Conservation (phyloP, 2,113 vertebrate species). For the Willisornis vidua region DNA sequence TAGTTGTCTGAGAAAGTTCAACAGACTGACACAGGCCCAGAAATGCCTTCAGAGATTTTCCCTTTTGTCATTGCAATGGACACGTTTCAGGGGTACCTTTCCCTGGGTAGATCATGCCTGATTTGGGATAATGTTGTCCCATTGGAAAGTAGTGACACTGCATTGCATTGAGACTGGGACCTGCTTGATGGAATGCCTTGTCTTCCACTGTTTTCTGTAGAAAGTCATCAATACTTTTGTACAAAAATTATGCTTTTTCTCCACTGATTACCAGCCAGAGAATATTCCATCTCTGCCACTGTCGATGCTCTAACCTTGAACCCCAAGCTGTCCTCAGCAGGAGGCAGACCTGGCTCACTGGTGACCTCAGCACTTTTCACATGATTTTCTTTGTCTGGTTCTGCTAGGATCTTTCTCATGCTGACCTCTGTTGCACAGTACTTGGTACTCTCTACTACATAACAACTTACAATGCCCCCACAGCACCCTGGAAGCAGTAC, state of each 20-base stretch:
- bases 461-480: neutral
- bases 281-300: neutral
- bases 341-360: neutral
- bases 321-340: neutral
- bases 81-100: neutral
- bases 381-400: neutral
- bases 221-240: neutral
- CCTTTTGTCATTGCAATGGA: fast-evolving
- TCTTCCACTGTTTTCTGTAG: neutral
- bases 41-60: neutral
- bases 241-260: neutral
- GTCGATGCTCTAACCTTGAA: neutral
- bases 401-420: neutral
- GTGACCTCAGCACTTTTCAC: neutral
- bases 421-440: neutral
- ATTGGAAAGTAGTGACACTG: neutral
- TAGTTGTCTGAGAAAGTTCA: neutral
- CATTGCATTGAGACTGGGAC: neutral
- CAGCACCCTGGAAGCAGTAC: neutral
- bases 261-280: neutral
- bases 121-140: neutral
- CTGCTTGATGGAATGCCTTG: neutral
- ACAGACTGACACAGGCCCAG: neutral
- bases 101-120: neutral
- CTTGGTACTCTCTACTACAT: neutral